A percentile compares a stretch with the other conserved stretches of the same genome.
Conservation (phyloP, 2,888 invertebrate species). For the Metacarcinus magister region DNA sequence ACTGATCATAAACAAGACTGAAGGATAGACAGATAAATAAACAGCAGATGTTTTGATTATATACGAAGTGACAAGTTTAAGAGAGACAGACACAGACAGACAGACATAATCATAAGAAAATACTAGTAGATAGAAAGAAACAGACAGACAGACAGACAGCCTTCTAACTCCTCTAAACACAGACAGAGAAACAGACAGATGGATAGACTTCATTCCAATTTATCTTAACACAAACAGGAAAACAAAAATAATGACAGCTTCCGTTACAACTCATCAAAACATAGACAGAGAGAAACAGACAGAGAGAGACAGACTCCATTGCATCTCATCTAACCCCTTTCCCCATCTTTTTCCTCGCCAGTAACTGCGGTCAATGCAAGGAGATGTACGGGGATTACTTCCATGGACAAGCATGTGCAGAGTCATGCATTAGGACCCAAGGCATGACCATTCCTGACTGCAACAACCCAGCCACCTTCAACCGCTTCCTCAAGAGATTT, state of each 20-base stretch:
- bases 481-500: slow-evolving; percentile 84
- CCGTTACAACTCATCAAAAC: background rate
- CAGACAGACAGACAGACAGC: background rate
- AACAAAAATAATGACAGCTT: too few relatives aligned
- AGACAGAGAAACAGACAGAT: too few relatives aligned
- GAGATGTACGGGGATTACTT: slow-evolving; percentile 86
- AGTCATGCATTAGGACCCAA: slow-evolving; percentile 85
- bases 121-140: background rate
- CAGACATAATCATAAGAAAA: background rate
- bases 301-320: background rate
- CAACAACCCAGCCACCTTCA: slow-evolving; percentile 86
- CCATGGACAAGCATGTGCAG: slow-evolving; percentile 86
- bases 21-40: too few relatives aligned
- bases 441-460: slow-evolving; percentile 85
- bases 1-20: too few relatives aligned
- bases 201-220: too few relatives aligned
- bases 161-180: too few relatives aligned
- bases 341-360: too few relatives aligned
- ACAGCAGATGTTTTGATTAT: too few relatives aligned
- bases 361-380: slow-evolving; percentile 86
- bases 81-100: background rate
- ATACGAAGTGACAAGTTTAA: too few relatives aligned
- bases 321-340: background rate
- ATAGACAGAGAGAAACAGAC: background rate
- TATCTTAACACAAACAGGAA: too few relatives aligned